Evolutionary conservation across 2,888 invertebrate species (phyloP), one percentile per base, ranked within the genome.

Genomic region (Erebia epiphron): DNA sequence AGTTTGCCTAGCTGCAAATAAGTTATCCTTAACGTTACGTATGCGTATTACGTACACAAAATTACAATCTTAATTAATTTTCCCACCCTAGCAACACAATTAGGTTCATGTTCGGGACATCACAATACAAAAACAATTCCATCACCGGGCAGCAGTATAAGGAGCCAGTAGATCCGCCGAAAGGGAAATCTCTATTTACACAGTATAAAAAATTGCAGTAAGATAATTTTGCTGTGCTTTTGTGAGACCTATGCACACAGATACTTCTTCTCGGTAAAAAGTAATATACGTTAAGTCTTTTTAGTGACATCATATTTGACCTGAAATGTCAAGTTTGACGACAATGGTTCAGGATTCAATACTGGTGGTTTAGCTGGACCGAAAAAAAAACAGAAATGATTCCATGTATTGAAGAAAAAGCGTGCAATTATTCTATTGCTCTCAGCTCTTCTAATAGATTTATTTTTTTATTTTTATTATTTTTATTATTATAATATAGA

Each of bases 11-110:
- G 35, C 35, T 7, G 35, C 7, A 35, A 35, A 83, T 84, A 85
- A 85, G 79, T 67, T 67, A 67, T 35, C 35, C 67, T 70, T 70
- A 70, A 61, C 64, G 72, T 75, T 77, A 79, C 65, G 72, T 75
- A 73, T 75, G 72, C 73, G 75, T 76, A 75, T 79, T 78, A 82
- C 79, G 61, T 81, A 79, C 80, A 82, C 77, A 75, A 76, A 63
- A n/a, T 77, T 79, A 80, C 77, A 78, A 76, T 68, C 68, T 73
- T 73, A 66, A 61, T 52, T 64, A 62, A 46, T 68, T 26, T 52
- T 73, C 61, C 68, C 70, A 56, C 64, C 69, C 67, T 67, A 63
- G 76, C 72, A 70, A 78, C 75, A 77, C 21, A 58, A 68, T 76
- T 61, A 56, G 67, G 67, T 62, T 64, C 67, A 62, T 21, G 21